A percentile compares a stretch with the other conserved stretches of the same genome.
Evolutionary conservation across 2,888 invertebrate species (phyloP).

Genomic region (Quadriops clusia): DNA sequence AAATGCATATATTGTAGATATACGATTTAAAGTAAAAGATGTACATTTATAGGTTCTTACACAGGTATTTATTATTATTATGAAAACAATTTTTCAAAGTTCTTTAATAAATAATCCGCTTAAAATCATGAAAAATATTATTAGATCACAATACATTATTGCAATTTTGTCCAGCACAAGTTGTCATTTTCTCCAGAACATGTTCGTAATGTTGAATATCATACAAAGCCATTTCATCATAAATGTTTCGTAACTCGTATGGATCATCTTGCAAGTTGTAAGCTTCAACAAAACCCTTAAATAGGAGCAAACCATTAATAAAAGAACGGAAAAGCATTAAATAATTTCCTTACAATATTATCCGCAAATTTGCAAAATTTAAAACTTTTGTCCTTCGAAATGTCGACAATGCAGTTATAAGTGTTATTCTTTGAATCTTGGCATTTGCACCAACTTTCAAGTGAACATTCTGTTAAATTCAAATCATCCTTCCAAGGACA

Average conservation of each 20-base stretch:
- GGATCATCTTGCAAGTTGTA: conserved; percentile 62
- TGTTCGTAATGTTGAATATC: conserved; percentile 11
- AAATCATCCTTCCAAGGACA: conserved; percentile 53
- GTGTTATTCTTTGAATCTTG: conserved; percentile 79
- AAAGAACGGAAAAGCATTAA: conserved; percentile 27
- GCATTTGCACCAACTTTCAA: conserved; percentile 66
- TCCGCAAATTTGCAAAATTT: conserved; percentile 56
- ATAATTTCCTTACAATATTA: conserved; percentile 36
- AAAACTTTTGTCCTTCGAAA: conserved; percentile 42
- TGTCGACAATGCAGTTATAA: conserved; percentile 60
- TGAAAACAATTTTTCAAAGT: too few relatives aligned
- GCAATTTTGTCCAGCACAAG: conserved; percentile 16
- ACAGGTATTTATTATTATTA: too few relatives aligned
- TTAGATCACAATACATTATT: too few relatives aligned
- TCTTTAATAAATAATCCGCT: too few relatives aligned
- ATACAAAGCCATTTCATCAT: conserved; percentile 26
- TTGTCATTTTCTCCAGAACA: conserved; percentile 13
- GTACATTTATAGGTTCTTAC: too few relatives aligned
- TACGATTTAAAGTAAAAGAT: too few relatives aligned
- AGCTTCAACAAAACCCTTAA: conserved; percentile 61
- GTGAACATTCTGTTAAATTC: conserved; percentile 49
- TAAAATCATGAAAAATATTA: too few relatives aligned
- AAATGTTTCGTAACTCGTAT: conserved; percentile 58
- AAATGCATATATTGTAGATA: too few relatives aligned
- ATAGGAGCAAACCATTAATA: conserved; percentile 16